Evolutionary conservation across 2,113 vertebrate genomes (phyloP), one percentile per base, ranked within the genome.

Genomic region (Chiloscyllium plagiosum): DNA sequence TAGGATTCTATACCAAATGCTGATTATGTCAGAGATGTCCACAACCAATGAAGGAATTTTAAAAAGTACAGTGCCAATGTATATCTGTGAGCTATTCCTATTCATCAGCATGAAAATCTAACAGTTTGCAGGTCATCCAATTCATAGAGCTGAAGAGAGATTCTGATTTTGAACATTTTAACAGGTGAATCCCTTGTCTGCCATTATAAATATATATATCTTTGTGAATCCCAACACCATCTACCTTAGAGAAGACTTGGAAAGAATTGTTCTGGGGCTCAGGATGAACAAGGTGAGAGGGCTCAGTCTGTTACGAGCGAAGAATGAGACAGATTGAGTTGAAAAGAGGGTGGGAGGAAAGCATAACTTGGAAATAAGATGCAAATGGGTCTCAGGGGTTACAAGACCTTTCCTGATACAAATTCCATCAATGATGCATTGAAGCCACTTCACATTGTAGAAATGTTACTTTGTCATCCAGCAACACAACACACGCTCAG

Each of bases 401-500:
- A 10, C 87, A n/a, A 61, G 86, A 52, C 29, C 86, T 61, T 90
- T 19, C 87, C 61, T 56, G 61, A 10, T 17, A 5, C 87, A 17
- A 65, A 33, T 90, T 52, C 52, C 52, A 19, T 17, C 33, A 90
- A 65, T 94, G 68, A 69, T 70, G 68, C 3, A 94, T 12, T 70
- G 37, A 94, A 94, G 93, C 69, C 37, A 94, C 37, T 94, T 68
- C 24, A 69, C 22, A n/a, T 26, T 29, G 68, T 24, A 94, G 70
- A 94, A 37, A 94, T 70, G 92, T 94, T 70, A 69, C 92, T 42
- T 70, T 68, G 12, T 42, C 92, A 94, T 94, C 90, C n/a, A 10
- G 26, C 10, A 17, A 37, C 42, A 5, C 92, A 94, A 24, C 69
- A 94, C 26, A 47, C 37, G 37, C 37, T 37, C 93, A 70, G 66